Percentiles rank a stretch among this genome's conserved stretches.
Evolutionary conservation across 2,888 invertebrate species (phyloP).

Genomic region (Tipula lateralis): DNA sequence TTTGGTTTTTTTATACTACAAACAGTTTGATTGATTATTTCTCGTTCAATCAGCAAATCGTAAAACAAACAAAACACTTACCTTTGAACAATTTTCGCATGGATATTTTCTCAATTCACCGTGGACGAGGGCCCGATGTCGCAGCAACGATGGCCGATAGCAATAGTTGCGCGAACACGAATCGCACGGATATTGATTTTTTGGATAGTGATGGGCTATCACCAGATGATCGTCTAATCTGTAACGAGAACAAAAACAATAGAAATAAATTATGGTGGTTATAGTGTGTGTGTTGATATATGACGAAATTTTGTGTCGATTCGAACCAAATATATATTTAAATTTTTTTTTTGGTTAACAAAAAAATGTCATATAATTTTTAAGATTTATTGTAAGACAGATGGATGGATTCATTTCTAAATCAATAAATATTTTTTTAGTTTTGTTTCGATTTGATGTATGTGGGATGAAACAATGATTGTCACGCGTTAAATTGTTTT

Average conservation of each 20-base stretch:
- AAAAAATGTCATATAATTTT: slow-evolving; percentile 27
- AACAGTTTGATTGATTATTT: not conserved
- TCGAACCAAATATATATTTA: slow-evolving; percentile 25
- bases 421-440: not conserved
- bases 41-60: not conserved
- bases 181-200: slow-evolving; percentile 76
- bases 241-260: slow-evolving; percentile 46
- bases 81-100: slow-evolving; percentile 89
- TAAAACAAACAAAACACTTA: slow-evolving; percentile 51
- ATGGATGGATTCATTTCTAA: slow-evolving; percentile 26
- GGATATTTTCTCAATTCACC: slow-evolving; percentile 81
- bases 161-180: slow-evolving; percentile 78
- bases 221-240: slow-evolving; percentile 82
- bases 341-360: slow-evolving; percentile 28
- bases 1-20: not conserved
- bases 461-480: slow-evolving; percentile 24
- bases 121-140: slow-evolving; percentile 76
- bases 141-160: slow-evolving; percentile 72
- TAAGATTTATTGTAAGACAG: slow-evolving; percentile 25
- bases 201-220: slow-evolving; percentile 70
- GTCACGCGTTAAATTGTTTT: not conserved
- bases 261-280: not conserved
- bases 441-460: not conserved
- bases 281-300: too few relatives aligned
- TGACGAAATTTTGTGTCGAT: not conserved